phyloP scores from a whole-genome alignment of 2,888 invertebrate species.

The Nephrotoma guestfalica region DNA sequence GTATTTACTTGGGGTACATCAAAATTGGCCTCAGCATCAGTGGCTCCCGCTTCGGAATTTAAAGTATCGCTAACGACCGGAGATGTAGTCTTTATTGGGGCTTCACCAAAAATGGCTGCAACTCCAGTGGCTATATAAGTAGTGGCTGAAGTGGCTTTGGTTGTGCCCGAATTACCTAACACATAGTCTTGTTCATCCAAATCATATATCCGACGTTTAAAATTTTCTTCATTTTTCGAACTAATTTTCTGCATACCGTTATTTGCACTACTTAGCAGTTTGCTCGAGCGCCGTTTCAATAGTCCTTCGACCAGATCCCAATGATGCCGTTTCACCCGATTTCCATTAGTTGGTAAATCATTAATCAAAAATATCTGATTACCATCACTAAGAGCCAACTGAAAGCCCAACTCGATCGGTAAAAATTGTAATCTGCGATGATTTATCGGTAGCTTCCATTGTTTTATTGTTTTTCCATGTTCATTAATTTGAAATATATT shows the following conservation, averaged over 20 bases:
- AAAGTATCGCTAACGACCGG: too few species aligned
- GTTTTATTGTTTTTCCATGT: constrained; percentile 19
- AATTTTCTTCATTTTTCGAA: background rate
- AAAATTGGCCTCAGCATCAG: too few species aligned
- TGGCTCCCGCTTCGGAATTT: too few species aligned
- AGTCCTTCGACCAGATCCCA: background rate
- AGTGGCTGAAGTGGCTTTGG: too few species aligned
- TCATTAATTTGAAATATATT: constrained; percentile 20
- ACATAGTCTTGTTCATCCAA: background rate
- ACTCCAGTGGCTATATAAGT: too few species aligned
- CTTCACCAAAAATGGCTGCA: too few species aligned
- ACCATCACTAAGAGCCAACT: constrained; percentile 28
- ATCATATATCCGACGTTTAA: background rate
- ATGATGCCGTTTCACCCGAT: background rate
- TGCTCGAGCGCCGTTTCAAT: background rate
- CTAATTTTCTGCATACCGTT: background rate
- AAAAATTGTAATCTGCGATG: constrained; percentile 16
- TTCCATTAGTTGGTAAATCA: background rate
- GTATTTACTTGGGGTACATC: too few species aligned
- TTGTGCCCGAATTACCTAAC: too few species aligned
- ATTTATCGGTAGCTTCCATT: constrained; percentile 14
- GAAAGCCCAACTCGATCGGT: constrained; percentile 14
- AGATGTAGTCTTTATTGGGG: too few species aligned
- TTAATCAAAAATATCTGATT: constrained; percentile 16
- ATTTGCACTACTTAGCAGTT: background rate